Evolutionary conservation across 1,140 invertebrate genomes (phyloP), one percentile per base, ranked within the genome.

Genomic region (Lerema accius): DNA sequence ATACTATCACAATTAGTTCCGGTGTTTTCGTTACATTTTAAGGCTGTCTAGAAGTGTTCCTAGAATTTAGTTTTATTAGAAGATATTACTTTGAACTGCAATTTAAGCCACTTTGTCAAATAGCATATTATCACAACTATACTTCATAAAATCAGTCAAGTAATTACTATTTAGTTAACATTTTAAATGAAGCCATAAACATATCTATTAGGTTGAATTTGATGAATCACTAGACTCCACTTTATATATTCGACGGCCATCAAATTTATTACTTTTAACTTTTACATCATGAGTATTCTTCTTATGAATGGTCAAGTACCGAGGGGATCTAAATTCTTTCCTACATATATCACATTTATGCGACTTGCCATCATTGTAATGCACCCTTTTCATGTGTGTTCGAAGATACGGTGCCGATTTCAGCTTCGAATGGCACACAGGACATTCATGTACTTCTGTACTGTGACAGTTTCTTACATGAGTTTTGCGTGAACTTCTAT

Each of bases 301-400:
- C 4, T 67, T 74, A 53, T 83, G 80, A 3, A 81, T 42, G 1
- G 28, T 66, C 9, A 81, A 40, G 63, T 80, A 78, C 13, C 73
- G 56, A 3, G 59, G 39, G 0, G 74, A 73, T 46, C 69, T 72
- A 11, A 74, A 83, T 5, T 11, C 56, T 43, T 78, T 81, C 0
- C 65, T 59, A 35, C 78, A 83, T 5, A 68, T 39, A 19, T 69
- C 45, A 69, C 80, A 81, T 10, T 6, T 28, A 19, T 80, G 63
- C 5, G 58, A 5, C 1, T 71, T 63, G 0, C 76, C 78, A 60
- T 75, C 71, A 17, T 71, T 26, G 48, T 70, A 70, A 59, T 81
- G 80, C 0, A 81, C 73, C 19, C 80, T 50, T 0, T 10, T 42
- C 46, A 76, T 73, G 50, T 83, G 80, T 0, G 50, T 13, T 0